Evolutionary conservation across 2,797 vertebrate genomes (phyloP), one percentile per base, ranked within the genome.

Genomic region (Uromys caudimaculatus): DNA sequence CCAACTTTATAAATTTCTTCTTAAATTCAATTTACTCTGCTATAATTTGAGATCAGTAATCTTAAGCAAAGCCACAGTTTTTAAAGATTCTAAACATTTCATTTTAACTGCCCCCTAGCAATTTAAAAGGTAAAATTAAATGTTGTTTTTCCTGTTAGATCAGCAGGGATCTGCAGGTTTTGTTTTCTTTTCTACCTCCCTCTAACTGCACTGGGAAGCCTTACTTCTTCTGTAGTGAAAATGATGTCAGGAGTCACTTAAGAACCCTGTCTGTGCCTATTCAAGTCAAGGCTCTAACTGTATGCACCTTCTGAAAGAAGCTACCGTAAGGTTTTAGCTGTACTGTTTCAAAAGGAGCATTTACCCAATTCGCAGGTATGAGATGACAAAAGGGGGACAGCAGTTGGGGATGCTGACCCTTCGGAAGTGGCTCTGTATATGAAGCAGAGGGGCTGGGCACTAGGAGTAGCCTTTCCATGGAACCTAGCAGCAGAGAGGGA

Each of bases 21-120:
- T 95, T 93, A 93, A 95, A 79, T 6, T 93, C 38, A 56, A 88
- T 83, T 93, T 73, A 92, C 64, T 60, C 85, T 90, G 93, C 9
- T 67, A 21, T 60, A 77, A 96, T 92, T 94, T 92, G 71, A 93
- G 58, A 93, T 86, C 44, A 86, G 19, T 11, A 77, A 47, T 78
- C 41, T 75, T 95, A 90, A 91, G 69, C 19, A 92, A 97, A 44
- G 52, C 32, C 58, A 93, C 14, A 1, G 13, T 78, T 95, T 93
- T 89, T 41, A 94, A 95, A 73, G 6, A 93, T 73, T 79, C 54
- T 75, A 79, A 78, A 77, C 78, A 90, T 95, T 81, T 75, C 9
- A 58, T 69, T 92, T 95, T 92, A 93, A 62, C 69, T 90, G 17
- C 8, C 11, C 2, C 11, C 9, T 16, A 78, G 14, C 52, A 44